A percentile compares a stretch with the other conserved stretches of the same genome.
phyloP scores from a whole-genome alignment of 2,113 vertebrate species.

The Hippocampus zosterae region DNA sequence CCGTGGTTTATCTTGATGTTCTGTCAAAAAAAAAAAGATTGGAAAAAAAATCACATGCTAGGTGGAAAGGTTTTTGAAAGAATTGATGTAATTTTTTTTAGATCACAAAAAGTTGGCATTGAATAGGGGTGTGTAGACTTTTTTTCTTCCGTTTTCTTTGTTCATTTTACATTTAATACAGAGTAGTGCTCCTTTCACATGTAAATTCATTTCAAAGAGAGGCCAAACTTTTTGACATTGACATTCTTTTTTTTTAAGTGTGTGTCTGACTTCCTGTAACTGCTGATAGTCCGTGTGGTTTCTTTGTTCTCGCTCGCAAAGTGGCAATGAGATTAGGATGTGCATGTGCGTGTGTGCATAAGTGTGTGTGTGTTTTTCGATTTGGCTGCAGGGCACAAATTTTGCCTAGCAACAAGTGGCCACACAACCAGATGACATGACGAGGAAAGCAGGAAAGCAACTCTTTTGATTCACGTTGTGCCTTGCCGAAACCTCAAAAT shows the following conservation, averaged over 20 bases:
- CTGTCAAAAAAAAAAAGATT: too few species aligned
- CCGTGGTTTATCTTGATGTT: too few species aligned
- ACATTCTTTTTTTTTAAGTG: not conserved
- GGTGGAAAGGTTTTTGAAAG: not conserved
- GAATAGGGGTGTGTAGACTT: not conserved
- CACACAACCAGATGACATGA: not conserved
- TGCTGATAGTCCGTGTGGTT: not conserved
- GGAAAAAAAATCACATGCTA: too few species aligned
- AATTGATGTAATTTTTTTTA: not conserved
- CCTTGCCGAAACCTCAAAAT: too few species aligned
- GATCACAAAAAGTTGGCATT: not conserved
- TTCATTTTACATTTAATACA: not conserved
- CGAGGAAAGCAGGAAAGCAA: not conserved
- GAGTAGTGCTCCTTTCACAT: not conserved
- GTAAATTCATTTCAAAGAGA: not conserved
- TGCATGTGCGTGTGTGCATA: not conserved
- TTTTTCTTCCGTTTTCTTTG: not conserved
- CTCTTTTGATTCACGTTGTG: not conserved
- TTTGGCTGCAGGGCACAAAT: not conserved
- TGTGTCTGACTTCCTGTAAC: not conserved
- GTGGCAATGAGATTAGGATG: not conserved
- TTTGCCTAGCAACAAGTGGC: constrained; percentile 2
- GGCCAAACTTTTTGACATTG: not conserved
- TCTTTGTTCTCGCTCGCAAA: not conserved
- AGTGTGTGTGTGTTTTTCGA: not conserved